These are phyloP conservation scores for Colletes collaris DNA, from an alignment of 2,888 invertebrate genomes.

Conservation along the genomic window DNA sequence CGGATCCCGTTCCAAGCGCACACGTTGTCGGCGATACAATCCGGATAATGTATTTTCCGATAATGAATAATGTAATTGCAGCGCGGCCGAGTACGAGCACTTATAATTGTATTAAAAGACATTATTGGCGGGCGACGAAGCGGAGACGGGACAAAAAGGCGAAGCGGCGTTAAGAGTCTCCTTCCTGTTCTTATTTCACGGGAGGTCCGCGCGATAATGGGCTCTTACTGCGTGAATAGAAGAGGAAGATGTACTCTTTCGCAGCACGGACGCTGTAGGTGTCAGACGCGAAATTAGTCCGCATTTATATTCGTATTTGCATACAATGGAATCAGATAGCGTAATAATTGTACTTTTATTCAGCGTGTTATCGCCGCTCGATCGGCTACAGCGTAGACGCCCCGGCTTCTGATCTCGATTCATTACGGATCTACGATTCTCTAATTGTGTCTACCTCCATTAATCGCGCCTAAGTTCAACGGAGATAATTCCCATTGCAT, in stretches of 20 bases:
- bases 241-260: slow-evolving; percentile 65
- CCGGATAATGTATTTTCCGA: slow-evolving; percentile 53
- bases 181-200: slow-evolving; percentile 66
- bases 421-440: slow-evolving; percentile 20
- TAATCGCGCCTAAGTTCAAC: slow-evolving; percentile 23
- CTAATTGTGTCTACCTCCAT: slow-evolving; percentile 42
- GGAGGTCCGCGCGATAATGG: slow-evolving; percentile 61
- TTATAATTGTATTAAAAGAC: slow-evolving; percentile 60
- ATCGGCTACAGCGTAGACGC: slow-evolving; percentile 29
- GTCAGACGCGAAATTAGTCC: slow-evolving; percentile 68
- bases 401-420: slow-evolving; percentile 34
- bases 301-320: slow-evolving; percentile 72
- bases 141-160: not conserved
- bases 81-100: slow-evolving; percentile 26
- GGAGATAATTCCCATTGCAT: no score
- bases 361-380: slow-evolving; percentile 57
- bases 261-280: slow-evolving; percentile 54
- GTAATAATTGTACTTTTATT: slow-evolving; percentile 69
- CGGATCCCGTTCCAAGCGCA: slow-evolving; percentile 20
- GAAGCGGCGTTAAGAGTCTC: slow-evolving; percentile 52
- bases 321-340: slow-evolving; percentile 70
- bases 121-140: slow-evolving; percentile 42
- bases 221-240: slow-evolving; percentile 68
- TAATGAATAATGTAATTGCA: slow-evolving; percentile 63
- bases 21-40: slow-evolving; percentile 30